phyloP scores from a whole-genome alignment of 1,140 invertebrate genomes.

The Dendroctonus ponderosae region DNA sequence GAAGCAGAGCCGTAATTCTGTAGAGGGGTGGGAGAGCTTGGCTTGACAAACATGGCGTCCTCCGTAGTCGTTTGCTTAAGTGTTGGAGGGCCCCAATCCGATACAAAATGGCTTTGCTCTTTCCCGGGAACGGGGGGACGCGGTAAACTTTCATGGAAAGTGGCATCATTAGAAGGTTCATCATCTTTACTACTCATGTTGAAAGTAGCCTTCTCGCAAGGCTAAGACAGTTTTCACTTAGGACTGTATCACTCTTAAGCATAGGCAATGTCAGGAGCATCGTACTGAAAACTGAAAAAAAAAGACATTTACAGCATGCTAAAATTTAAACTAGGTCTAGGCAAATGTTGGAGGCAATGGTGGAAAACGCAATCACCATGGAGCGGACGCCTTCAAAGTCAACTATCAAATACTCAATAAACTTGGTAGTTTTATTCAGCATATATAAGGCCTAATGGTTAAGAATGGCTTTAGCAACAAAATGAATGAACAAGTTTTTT shows the following conservation, averaged over 20 bases:
- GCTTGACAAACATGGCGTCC: constrained; percentile 34
- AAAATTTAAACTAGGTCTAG: too few species aligned
- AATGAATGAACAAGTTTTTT: too few species aligned
- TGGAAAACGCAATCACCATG: too few species aligned
- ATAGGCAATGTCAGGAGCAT: constrained; percentile 7
- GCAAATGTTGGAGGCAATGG: too few species aligned
- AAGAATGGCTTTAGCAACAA: too few species aligned
- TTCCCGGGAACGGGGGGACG: constrained; percentile 49
- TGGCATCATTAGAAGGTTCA: constrained; percentile 40
- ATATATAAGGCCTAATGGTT: too few species aligned
- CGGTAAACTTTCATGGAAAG: constrained; percentile 46
- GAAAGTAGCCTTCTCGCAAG: constrained; percentile 31
- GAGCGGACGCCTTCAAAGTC: too few species aligned
- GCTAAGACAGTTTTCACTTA: constrained; percentile 3
- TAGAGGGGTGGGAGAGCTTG: constrained; percentile 40
- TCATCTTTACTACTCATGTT: constrained; percentile 42
- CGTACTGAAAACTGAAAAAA: constrained; percentile 24
- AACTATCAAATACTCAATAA: too few species aligned
- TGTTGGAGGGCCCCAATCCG: constrained; percentile 37
- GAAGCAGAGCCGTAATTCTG: constrained; percentile 29
- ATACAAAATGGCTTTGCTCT: constrained; percentile 43
- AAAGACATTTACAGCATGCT: neutral
- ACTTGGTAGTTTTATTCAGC: too few species aligned
- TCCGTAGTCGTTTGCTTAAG: constrained; percentile 30
- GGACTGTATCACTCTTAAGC: constrained; percentile 12